phyloP scores from a whole-genome alignment of 2,888 invertebrate genomes.

The Xanthia togata region DNA sequence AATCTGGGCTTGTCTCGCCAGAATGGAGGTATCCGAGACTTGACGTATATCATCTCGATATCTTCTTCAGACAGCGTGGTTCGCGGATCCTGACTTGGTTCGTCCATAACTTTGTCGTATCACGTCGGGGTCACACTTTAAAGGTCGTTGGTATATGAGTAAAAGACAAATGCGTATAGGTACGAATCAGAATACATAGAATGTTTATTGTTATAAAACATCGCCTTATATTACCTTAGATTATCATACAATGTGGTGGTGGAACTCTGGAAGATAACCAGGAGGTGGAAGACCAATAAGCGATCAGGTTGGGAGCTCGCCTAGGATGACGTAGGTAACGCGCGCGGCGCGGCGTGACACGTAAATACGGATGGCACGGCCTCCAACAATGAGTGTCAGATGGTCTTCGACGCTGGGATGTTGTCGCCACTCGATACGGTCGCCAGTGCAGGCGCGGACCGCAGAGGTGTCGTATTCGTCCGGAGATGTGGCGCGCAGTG shows the following conservation, averaged over 20 bases:
- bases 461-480: background rate
- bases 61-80: too few species aligned
- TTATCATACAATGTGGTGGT: background rate
- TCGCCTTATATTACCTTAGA: background rate
- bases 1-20: too few species aligned
- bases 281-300: background rate
- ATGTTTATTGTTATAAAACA: too few species aligned
- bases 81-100: too few species aligned
- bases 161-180: too few species aligned
- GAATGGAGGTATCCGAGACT: too few species aligned
- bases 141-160: too few species aligned
- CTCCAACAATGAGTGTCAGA: background rate
- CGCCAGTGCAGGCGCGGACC: background rate
- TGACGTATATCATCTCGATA: too few species aligned
- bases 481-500: background rate
- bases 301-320: background rate
- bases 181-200: too few species aligned
- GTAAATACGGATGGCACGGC: background rate
- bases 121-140: too few species aligned
- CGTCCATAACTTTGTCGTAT: too few species aligned
- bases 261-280: too few species aligned
- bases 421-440: background rate
- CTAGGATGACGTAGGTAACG: background rate
- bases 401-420: background rate
- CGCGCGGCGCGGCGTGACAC: background rate